Base-by-base conservation (phyloP, 2,888 invertebrate species). In the Pteria penguin region DNA sequence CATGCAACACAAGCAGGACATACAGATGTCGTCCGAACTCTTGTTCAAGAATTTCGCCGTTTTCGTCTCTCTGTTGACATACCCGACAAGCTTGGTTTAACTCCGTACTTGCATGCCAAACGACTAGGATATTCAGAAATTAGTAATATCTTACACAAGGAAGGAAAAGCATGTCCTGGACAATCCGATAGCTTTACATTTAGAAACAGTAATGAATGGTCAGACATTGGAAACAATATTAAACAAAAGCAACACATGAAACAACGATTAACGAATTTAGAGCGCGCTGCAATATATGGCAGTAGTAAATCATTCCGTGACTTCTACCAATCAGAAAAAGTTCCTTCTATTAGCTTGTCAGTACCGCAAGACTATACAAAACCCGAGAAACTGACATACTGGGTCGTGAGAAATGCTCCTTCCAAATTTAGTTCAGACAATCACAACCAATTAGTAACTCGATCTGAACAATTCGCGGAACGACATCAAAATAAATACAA, bases 41-140 rank as follows among this genome's bases (percentile, higher is more conserved):
- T 91, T 4, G 81, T 88, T 2, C 69, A 78, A 26, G 83, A 82
- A 57, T 84, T 89, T 77, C 78, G 79, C n/a, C 84, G 83, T 55
- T 90, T 85, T 67, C 82, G 87, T 1, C 75, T 89, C 24, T 78
- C 87, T 2, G 88, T 90, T n/a, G 90, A 91, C 71, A 79, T 87
- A 24, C 76, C 82, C 8, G 90, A 91, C 77, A 82, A 81, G n/a
- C 72, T 87, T 33, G 90, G 90, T 0, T 72, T 89, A 24, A 90
- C 90, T 14, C 90, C 90, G 0, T 90, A 88, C 60, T 76, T 90
- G 11, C 86, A 88, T 68, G 90, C 90, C 3, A 87, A 85, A 61
- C 70, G 88, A 3, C 83, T 90, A 2, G 89, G 88, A 0, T 83
- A 84, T 62, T 77, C 78, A n/a, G 80, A 83, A 22, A 84, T 89